phyloP scores from a whole-genome alignment of 1,140 invertebrate genomes.

The Listronotus oregonensis region DNA sequence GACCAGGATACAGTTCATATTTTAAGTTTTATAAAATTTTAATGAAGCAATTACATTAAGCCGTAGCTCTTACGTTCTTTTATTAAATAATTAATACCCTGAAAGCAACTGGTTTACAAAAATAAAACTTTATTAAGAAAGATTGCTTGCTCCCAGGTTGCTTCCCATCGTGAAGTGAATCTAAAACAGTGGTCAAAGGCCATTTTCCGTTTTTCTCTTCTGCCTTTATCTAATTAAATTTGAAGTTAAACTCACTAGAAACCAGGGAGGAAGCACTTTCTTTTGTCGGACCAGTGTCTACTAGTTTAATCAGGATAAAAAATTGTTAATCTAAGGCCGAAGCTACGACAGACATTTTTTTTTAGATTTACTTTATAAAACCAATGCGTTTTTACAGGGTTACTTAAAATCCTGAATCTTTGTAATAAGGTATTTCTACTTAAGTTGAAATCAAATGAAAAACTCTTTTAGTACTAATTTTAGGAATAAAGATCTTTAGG shows the following conservation, averaged over 20 bases:
- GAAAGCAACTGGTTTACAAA: constrained; percentile 3
- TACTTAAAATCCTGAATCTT: too few relatives aligned
- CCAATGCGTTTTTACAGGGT: too few relatives aligned
- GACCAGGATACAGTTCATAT: neutral
- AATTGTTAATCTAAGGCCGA: too few relatives aligned
- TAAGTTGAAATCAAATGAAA: too few relatives aligned
- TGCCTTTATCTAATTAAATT: neutral
- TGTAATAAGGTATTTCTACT: too few relatives aligned
- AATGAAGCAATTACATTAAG: constrained; percentile 6
- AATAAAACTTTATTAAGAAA: constrained; percentile 14
- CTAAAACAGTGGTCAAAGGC: neutral
- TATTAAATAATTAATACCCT: neutral
- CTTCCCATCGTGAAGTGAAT: neutral
- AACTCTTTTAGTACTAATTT: too few relatives aligned
- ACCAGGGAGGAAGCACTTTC: too few relatives aligned
- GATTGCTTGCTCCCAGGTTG: neutral
- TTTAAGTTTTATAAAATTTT: constrained; percentile 1
- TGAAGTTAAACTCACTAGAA: neutral
- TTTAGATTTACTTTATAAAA: too few relatives aligned
- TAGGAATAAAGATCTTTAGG: too few relatives aligned
- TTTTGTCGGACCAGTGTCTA: too few relatives aligned
- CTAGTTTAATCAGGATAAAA: too few relatives aligned
- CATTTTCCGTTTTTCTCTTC: neutral
- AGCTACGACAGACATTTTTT: too few relatives aligned
- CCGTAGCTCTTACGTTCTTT: neutral